Conservation (phyloP, 2,113 vertebrate species). For the Todiramphus chloris region DNA sequence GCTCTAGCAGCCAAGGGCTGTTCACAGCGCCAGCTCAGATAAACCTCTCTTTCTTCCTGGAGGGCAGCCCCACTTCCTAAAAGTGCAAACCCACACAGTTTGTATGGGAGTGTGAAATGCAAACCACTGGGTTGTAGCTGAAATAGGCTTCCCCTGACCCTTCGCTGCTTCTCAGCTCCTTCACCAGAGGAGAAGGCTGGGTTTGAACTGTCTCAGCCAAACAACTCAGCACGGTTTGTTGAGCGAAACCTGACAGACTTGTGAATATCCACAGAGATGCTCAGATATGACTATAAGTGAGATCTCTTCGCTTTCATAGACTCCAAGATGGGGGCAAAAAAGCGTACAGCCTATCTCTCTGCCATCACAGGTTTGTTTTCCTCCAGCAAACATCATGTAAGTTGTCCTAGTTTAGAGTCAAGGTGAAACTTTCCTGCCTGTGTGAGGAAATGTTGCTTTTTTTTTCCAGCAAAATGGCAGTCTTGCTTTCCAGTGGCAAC, state of each 20-base stretch:
- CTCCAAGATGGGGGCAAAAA: background rate
- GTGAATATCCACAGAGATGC: constrained; percentile 1
- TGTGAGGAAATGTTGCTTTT: background rate
- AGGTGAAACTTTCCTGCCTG: background rate
- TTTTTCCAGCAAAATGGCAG: background rate
- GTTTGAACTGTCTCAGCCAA: background rate
- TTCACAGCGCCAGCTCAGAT: constrained; percentile 26
- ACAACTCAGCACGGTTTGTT: background rate
- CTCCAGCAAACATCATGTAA: background rate
- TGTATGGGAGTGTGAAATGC: background rate
- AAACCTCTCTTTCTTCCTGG: background rate
- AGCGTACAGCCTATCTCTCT: background rate
- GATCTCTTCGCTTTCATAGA: background rate
- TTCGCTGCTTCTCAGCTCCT: background rate
- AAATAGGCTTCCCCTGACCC: fast-evolving
- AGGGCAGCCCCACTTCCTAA: constrained; percentile 24
- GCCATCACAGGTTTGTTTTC: constrained; percentile 22
- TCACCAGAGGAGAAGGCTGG: background rate
- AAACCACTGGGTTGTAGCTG: background rate
- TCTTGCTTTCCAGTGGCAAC: background rate
- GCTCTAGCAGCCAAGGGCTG: constrained; percentile 30
- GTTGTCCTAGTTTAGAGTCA: constrained; percentile 15
- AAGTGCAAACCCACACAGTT: constrained; percentile 17
- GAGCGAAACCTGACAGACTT: background rate
- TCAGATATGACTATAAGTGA: background rate